Evolutionary conservation across 2,888 invertebrate species (phyloP).

Genomic region (Pristionchus fissidentatus): DNA sequence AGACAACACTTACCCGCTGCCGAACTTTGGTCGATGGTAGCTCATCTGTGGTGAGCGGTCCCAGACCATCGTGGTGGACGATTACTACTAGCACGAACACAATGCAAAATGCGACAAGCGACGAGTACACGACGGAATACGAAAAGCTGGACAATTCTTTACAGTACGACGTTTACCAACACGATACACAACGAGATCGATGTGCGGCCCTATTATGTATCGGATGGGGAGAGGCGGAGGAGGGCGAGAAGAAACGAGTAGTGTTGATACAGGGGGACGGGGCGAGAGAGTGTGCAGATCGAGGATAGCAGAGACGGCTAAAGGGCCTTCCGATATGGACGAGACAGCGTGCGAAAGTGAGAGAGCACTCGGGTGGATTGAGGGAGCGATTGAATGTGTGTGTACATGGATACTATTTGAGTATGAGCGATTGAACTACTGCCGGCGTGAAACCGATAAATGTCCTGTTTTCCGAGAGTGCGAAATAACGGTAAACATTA

Average conservation of each 20-base stretch:
- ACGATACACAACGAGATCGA: constrained; percentile 27
- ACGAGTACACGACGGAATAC: background rate
- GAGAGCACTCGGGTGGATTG: constrained; percentile 30
- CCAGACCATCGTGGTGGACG: constrained; percentile 30
- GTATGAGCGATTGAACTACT: background rate
- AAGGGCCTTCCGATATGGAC: constrained; percentile 23
- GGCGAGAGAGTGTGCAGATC: background rate
- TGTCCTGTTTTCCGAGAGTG: background rate
- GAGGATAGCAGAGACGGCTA: background rate
- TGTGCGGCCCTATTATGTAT: constrained; percentile 36
- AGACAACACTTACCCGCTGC: background rate
- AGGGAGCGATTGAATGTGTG: background rate
- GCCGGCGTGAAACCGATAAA: constrained; percentile 25
- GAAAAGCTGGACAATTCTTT: no score
- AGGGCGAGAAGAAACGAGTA: background rate
- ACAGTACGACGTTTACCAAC: constrained; percentile 29
- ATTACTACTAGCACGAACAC: constrained; percentile 33
- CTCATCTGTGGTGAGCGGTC: constrained; percentile 35
- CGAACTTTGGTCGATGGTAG: background rate
- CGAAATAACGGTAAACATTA: background rate
- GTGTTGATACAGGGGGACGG: constrained; percentile 31
- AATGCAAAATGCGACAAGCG: background rate
- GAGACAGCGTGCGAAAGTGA: background rate
- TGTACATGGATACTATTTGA: constrained; percentile 38
- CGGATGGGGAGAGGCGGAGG: background rate